Conservation (phyloP, 2,888 invertebrate species). For the Tiphia femorata region DNA sequence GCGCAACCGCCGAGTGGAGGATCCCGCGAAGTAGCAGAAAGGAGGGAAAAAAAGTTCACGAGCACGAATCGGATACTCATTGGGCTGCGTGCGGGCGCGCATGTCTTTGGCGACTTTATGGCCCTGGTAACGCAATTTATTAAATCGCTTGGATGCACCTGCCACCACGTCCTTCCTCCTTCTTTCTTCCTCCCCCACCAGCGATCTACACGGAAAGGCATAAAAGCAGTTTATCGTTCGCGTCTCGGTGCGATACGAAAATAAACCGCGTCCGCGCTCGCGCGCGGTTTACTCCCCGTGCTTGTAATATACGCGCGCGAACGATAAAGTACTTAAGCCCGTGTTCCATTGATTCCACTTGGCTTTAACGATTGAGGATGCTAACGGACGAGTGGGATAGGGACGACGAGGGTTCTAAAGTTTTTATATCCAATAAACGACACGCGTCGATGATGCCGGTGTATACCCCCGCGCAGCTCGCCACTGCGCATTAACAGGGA, state of each 20-base stretch:
- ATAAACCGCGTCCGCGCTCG: conserved; percentile 15
- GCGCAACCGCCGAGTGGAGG: too few species aligned
- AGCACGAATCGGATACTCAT: too few species aligned
- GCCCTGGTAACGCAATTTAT: conserved; percentile 27
- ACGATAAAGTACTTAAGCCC: conserved; percentile 14
- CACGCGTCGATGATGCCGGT: not conserved
- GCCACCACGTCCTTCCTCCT: conserved; percentile 32
- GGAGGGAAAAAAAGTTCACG: too few species aligned
- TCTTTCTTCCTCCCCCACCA: too few species aligned
- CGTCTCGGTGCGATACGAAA: conserved; percentile 26
- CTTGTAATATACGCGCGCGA: conserved; percentile 25
- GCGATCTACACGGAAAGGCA: conserved; percentile 6
- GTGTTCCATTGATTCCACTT: conserved; percentile 27
- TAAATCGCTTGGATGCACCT: conserved; percentile 36
- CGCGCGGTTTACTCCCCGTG: not conserved
- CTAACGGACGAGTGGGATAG: not conserved
- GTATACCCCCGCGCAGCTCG: not conserved
- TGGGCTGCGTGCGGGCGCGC: too few species aligned
- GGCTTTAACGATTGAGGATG: conserved; percentile 18
- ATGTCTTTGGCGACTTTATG: too few species aligned
- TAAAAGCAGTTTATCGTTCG: conserved; percentile 39
- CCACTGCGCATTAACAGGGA: not conserved
- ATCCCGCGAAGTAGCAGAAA: too few species aligned
- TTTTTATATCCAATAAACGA: conserved; percentile 9
- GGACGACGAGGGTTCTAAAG: too few species aligned